A percentile compares a stretch with the other conserved stretches of the same genome.
Conservation (phyloP, 2,113 vertebrate genomes). For the Dascyllus trimaculatus region DNA sequence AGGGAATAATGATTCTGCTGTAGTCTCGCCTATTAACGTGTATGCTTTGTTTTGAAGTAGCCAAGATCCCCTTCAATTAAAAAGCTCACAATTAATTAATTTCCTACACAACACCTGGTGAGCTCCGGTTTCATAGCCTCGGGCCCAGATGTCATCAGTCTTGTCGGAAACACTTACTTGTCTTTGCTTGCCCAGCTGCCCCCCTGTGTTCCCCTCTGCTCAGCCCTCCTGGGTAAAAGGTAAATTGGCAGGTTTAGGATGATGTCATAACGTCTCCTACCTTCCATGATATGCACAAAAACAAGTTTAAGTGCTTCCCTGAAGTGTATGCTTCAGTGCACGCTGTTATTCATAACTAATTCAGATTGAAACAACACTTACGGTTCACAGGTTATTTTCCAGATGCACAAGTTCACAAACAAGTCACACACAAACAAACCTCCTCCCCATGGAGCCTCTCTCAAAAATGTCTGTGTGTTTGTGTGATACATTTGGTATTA, state of each 20-base stretch:
- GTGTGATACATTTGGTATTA: neutral
- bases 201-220: conserved; percentile 26
- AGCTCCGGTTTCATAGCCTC: conserved; percentile 35
- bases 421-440: conserved; percentile 24
- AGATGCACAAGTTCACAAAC: conserved; percentile 56
- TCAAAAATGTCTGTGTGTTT: neutral
- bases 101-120: conserved; percentile 73
- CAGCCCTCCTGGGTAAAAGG: conserved; percentile 50
- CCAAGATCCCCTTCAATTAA: conserved; percentile 30
- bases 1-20: conserved; percentile 20
- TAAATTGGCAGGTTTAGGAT: conserved; percentile 67
- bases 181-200: conserved; percentile 72
- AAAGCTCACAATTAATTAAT: conserved; percentile 62
- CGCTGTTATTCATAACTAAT: conserved; percentile 49
- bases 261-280: conserved; percentile 25
- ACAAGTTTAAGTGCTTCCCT: conserved; percentile 62
- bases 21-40: conserved; percentile 48
- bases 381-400: conserved; percentile 24
- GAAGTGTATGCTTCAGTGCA: conserved; percentile 28
- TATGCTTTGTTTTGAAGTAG: conserved; percentile 50
- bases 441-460: neutral
- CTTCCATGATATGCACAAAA: conserved; percentile 47
- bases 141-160: conserved; percentile 65
- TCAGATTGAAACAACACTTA: conserved; percentile 56
- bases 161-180: conserved; percentile 79